Evolutionary conservation across 2,888 invertebrate species (phyloP), one percentile per base, ranked within the genome.

Genomic region (Resseliella maxima): DNA sequence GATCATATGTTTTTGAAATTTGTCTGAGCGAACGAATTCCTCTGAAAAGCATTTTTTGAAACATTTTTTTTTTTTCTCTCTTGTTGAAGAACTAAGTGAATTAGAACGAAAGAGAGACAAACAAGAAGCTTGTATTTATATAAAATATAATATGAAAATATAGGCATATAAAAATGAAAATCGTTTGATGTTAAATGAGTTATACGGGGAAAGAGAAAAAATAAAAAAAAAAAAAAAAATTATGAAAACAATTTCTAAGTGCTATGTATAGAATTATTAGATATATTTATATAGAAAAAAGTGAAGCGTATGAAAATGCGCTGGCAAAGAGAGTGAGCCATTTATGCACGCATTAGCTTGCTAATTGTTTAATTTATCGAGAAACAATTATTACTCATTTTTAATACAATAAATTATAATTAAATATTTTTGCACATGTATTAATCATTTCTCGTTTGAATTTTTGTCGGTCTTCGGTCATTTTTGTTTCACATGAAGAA

Each of bases 351-450:
- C 72, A 31, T 31, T 31, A 72, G 31, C 72, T 27, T 31, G 72
- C n/a, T 27, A 27, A 72, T 72, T 72, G 72, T 72, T 72, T 72
- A 72, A 72, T 72, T 72, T 72, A 72, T 72, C 10, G 72, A 72
- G n/a, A 72, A 72, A 31, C 72, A 72, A 72, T 72, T 72, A 72
- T 72, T 31, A 72, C 72, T 72, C 3, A 72, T 72, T 72, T 72
- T 72, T 72, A 12, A 18, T 27, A 72, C 59, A 72, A 72, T 72
- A 72, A 72, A 72, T 72, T 72, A 72, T 72, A 72, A 59, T 59
- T 24, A 59, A 59, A 24, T 6, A 59, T 59, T 59, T 59, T 59
- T 24, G 24, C 59, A 59, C 59, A 24, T 59, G 24, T 31, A 31
- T 72, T 72, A 72, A 72, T 31, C 72, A 72, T 72, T n/a, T 72